A percentile compares a stretch with the other conserved stretches of the same genome.
Conservation (phyloP, 1,140 invertebrate species). For the Battus philenor region DNA sequence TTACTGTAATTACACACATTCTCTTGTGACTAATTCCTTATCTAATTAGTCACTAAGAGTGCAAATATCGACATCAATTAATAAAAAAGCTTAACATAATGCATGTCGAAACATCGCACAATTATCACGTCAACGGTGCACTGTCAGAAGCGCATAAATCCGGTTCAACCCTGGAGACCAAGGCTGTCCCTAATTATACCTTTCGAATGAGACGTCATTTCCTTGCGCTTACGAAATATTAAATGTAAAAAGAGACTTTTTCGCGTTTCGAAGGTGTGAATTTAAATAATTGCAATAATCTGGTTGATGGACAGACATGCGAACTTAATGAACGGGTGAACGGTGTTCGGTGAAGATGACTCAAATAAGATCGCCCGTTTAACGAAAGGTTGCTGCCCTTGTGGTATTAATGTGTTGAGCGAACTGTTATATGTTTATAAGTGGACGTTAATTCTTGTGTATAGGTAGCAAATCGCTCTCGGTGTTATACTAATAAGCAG, state of each 20-base stretch:
- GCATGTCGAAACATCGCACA: constrained; percentile 58
- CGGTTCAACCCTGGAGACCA: constrained; percentile 50
- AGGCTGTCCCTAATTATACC: constrained; percentile 73
- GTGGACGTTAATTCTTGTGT: too few relatives aligned
- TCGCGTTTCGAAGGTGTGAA: constrained; percentile 70
- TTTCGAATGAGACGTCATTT: constrained; percentile 74
- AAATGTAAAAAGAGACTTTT: constrained; percentile 68
- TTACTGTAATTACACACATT: too few relatives aligned
- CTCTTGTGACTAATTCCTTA: too few relatives aligned
- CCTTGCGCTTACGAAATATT: constrained; percentile 69
- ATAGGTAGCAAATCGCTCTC: not conserved
- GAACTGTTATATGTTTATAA: constrained; percentile 4
- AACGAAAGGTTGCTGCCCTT: constrained; percentile 10
- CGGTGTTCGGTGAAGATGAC: constrained; percentile 50
- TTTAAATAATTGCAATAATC: constrained; percentile 76
- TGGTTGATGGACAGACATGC: constrained; percentile 57
- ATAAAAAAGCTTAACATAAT: constrained; percentile 25
- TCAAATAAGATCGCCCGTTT: constrained; percentile 10
- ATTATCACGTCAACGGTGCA: constrained; percentile 54
- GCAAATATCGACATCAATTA: constrained; percentile 38
- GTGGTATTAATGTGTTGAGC: not conserved
- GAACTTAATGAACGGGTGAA: constrained; percentile 63
- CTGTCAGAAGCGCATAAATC: constrained; percentile 54
- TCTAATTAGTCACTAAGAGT: too few relatives aligned
- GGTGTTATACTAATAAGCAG: not conserved